Evolutionary conservation across 1,140 invertebrate species (phyloP), one percentile per base, ranked within the genome.

Genomic region (Monomorium pharaonis): DNA sequence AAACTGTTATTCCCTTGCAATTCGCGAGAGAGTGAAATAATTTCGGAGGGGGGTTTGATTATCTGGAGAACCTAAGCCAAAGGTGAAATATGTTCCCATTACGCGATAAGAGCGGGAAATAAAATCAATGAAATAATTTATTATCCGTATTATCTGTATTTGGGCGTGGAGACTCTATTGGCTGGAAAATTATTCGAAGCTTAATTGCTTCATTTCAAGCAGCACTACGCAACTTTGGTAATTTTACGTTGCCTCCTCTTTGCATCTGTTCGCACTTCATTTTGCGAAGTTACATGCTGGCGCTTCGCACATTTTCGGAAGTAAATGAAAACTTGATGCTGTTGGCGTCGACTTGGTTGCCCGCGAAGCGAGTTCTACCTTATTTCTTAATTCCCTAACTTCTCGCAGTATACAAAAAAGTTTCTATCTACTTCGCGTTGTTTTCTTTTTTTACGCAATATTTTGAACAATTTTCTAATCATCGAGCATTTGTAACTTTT

Each of bases 101-200:
- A 27, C n/a, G 24, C 9, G n/a, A 44, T 21, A 42, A 56, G 18
- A 18, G 42, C 3, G 21, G 14, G n/a, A 58, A 9, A 33, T 47
- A 44, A 58, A 47, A 83, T 83, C 42, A 51, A 67, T 37, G 9
- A 58, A 54, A 56, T 27, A n/a, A 47, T 83, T 30, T 58, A 56
- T 60, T 21, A 72, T 70, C n/a, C 16, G 18, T 76, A 47, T 37
- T 24, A 24, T 67, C 44, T 21, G 16, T 42, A 24, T 7, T 16
- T 27, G 33, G 10, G 47, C 33, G 37, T 49, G 47, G 30, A 18
- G 62, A 77, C 33, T 84, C 60, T 58, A 83, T 83, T 44, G 33
- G 51, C 24, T 83, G 51, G 51, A 83, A 83, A 83, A 83, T 83
- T 24, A 83, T 83, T 83, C 42, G 78, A 42, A n/a, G 78, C 54